Conservation (phyloP, 2,888 invertebrate species). For the Ornithoptera alexandrae region DNA sequence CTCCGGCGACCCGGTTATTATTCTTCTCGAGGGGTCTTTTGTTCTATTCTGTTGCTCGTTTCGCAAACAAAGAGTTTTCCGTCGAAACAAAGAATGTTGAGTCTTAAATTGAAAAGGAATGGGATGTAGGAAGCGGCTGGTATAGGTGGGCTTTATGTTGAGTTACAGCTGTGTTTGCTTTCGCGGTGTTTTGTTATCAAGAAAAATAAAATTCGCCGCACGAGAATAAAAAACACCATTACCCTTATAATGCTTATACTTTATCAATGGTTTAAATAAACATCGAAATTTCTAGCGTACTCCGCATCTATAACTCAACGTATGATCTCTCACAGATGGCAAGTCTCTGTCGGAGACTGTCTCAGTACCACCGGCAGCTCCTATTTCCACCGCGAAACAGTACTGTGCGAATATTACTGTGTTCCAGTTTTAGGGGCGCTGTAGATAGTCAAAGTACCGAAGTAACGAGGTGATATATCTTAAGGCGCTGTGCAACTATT, state of each 20-base stretch:
- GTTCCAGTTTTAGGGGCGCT: too few species aligned
- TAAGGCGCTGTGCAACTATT: too few species aligned
- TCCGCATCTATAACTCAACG: too few species aligned
- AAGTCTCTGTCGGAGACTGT: too few species aligned
- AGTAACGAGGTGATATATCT: too few species aligned
- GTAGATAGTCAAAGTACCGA: too few species aligned
- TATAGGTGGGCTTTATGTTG: slow-evolving; percentile 26
- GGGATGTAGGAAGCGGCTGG: slow-evolving; percentile 26
- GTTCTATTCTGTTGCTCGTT: slow-evolving; percentile 30
- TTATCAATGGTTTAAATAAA: too few species aligned
- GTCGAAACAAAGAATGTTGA: slow-evolving; percentile 31
- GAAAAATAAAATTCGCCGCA: slow-evolving; percentile 3
- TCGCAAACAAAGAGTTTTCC: slow-evolving; percentile 30
- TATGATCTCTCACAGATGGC: too few species aligned
- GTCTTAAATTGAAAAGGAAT: slow-evolving; percentile 29
- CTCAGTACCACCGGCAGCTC: too few species aligned
- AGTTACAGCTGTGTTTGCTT: slow-evolving; percentile 25
- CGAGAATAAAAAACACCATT: slow-evolving; percentile 7
- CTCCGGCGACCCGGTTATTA: slow-evolving; percentile 33
- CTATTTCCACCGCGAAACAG: too few species aligned
- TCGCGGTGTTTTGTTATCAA: slow-evolving; percentile 14
- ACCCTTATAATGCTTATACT: neutral
- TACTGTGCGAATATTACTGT: too few species aligned
- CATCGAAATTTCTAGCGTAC: too few species aligned
- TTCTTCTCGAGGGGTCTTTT: slow-evolving; percentile 29